Evolutionary conservation across 2,797 vertebrate genomes (phyloP).

Genomic region (Oreochromis mossambicus): DNA sequence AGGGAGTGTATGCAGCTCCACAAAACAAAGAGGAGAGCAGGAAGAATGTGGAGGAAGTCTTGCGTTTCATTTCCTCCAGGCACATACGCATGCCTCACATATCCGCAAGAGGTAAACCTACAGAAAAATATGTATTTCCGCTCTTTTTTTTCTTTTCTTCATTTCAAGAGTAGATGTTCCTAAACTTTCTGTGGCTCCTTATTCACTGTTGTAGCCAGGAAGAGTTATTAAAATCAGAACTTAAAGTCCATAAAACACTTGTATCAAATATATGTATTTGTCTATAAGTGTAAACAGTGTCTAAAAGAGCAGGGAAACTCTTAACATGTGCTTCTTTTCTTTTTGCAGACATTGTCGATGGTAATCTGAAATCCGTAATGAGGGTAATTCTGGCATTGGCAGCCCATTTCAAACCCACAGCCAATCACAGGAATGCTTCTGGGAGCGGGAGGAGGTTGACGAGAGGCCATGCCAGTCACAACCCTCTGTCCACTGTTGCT

Average conservation of each 20-base stretch:
- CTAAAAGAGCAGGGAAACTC: neutral
- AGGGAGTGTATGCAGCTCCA: constrained; percentile 78
- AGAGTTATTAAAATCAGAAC: neutral
- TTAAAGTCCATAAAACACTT: neutral
- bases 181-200: neutral
- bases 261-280: neutral
- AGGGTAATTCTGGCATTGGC: constrained; percentile 93
- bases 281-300: neutral
- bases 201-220: neutral
- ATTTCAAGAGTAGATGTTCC: neutral
- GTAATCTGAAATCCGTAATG: constrained; percentile 95
- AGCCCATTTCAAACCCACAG: constrained; percentile 92
- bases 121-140: neutral
- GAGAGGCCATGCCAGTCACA: constrained; percentile 65
- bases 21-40: constrained; percentile 86
- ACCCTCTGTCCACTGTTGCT: constrained; percentile 85
- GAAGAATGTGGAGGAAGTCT: constrained; percentile 92
- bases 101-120: constrained; percentile 84
- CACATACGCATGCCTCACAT: constrained; percentile 97
- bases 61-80: constrained; percentile 91
- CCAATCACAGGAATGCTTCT: constrained; percentile 69
- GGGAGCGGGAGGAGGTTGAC: constrained; percentile 50
- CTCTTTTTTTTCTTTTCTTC: neutral
- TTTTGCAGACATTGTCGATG: constrained; percentile 89
- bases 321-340: neutral